phyloP scores from a whole-genome alignment of 1,140 invertebrate species.

The Penaeus chinensis region DNA sequence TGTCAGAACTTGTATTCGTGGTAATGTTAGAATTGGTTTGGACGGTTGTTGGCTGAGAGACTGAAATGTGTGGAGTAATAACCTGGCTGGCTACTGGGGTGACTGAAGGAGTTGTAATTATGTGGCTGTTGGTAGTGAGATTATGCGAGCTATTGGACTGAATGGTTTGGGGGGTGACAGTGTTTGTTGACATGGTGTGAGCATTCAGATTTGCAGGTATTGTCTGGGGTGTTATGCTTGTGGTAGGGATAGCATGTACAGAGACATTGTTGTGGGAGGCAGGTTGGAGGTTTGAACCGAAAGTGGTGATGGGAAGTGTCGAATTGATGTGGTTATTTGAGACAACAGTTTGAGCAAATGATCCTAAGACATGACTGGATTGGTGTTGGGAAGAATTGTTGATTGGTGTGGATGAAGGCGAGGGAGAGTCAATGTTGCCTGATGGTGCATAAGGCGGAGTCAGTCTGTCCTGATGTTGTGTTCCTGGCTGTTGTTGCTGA shows the following conservation, averaged over 20 bases:
- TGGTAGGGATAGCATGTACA: constrained; percentile 31
- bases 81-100: constrained; percentile 18
- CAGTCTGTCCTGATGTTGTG: background rate
- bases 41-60: constrained; percentile 33
- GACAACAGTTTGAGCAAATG: constrained; percentile 38
- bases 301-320: constrained; percentile 24
- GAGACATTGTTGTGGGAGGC: constrained; percentile 24
- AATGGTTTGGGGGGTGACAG: constrained; percentile 17
- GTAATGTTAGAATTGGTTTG: constrained; percentile 40
- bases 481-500: background rate
- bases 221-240: constrained; percentile 13
- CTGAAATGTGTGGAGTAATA: constrained; percentile 30
- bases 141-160: too few relatives aligned
- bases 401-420: constrained; percentile 17
- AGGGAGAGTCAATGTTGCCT: constrained; percentile 12
- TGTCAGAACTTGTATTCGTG: constrained; percentile 34
- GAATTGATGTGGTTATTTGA: constrained; percentile 38
- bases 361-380: constrained; percentile 12
- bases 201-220: constrained; percentile 14
- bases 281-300: constrained; percentile 13
- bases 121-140: constrained; percentile 21
- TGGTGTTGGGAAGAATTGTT: constrained; percentile 25
- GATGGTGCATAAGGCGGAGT: constrained; percentile 17
- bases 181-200: constrained; percentile 24
- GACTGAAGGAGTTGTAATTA: constrained; percentile 23